Evolutionary conservation across 2,888 invertebrate genomes (phyloP), one percentile per base, ranked within the genome.

Genomic region (Polyommatus icarus): DNA sequence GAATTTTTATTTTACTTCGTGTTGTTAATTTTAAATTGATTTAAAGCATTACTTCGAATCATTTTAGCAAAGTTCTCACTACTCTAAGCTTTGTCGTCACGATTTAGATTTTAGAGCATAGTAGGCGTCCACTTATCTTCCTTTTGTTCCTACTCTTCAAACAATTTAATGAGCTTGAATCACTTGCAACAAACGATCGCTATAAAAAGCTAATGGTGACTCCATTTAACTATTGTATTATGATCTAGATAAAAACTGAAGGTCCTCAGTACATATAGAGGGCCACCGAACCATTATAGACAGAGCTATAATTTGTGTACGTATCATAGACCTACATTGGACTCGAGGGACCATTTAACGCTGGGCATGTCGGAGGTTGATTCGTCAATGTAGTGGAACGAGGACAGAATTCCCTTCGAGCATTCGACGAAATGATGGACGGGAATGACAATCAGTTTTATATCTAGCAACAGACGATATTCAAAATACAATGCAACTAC

Each of bases 401-500:
- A 40, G 67, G 67, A 32, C 67, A 67, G 67, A 67, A 67, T 40
- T 40, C 72, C 72, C 72, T 36, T 40, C 72, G 20, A 67, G 67
- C 6, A 32, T 72, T 72, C 72, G 72, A 72, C 40, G 20, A 72
- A 40, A 40, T 72, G 15, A 72, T 72, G 72, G 81, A 83, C 82
- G 81, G 80, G 84, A 84, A 83, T 20, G 20, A 20, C 20, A 83
- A 82, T 79, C 83, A 82, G 81, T 79, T 79, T 84, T 82, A 82
- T 82, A 83, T 79, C 84, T 87, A 87, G 61, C 61, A 24, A 61
- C 20, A 10, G 24, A 15, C 5, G 67, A 67, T 29, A 18, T 32
- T 18, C 29, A 67, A 67, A 32, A 29, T 61, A 7, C 18, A 59
- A 59, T 61, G 24, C 1, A 67, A 67, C 15, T 32, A 67, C 24